Base-by-base conservation (phyloP, 1,140 invertebrate genomes). In the Drosophila repleta region DNA sequence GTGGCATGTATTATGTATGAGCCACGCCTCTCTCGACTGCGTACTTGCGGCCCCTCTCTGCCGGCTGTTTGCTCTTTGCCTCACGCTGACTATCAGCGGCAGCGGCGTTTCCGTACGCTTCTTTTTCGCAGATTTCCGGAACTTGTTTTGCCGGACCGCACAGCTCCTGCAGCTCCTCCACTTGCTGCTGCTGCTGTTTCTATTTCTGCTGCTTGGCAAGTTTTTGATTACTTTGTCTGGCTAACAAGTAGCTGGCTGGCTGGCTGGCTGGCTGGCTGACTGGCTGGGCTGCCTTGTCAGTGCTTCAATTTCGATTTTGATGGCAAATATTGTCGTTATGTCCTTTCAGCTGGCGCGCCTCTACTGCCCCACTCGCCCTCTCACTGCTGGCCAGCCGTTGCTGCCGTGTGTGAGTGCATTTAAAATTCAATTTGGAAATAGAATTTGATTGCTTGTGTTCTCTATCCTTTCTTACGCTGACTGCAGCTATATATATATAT, bases 161-260 rank as follows among this genome's bases (percentile, higher is more conserved):
- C n/a, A 8, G 18, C 26, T 37, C 11, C 43, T 21, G 53, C 20
- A 6, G 24, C 29, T 11, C 8, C 17, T 11, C 11, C 24, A n/a
- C n/a, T n/a, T 26, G 15, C 6, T 17, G 32, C 32, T 35, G 11
- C 4, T 24, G 55, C 21, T 29, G 32, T 35, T 35, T 35, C 32
- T 35, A 35, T 35, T 35, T 35, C 17, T 17, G 13, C 41, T 55
- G 49, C 24, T 51, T 39, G 56, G 64, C 56, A 67, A 61, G 52
- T 56, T 69, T 69, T 70, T 77, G 61, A 73, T 74, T 76, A 73
- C 64, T 69, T 69, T 68, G 43, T 71, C 37, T 65, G 60, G 53
- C 65, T 64, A 72, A 64, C 68, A 64, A 71, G 67, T 62, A 57
- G 61, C 52, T 52, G 4, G 21, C 32, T 2, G 8, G 29, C 29